A percentile compares a stretch with the other conserved stretches of the same genome.
Conservation (phyloP, 2,888 invertebrate species). For the Thysanoteuthis rhombus region DNA sequence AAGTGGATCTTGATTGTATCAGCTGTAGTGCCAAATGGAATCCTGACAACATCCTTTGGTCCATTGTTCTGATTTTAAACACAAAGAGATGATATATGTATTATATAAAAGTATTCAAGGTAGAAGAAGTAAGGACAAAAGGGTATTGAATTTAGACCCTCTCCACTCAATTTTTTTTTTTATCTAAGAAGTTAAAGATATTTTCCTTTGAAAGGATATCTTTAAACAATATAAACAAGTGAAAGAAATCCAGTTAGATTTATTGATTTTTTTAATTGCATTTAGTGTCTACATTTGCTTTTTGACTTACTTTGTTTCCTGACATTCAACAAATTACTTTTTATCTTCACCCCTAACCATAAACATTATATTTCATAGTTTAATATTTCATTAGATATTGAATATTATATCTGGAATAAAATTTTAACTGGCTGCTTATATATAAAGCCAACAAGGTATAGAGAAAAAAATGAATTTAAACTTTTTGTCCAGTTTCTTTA, state of each 20-base stretch:
- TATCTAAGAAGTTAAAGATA: too few species aligned
- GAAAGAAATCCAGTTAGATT: background rate
- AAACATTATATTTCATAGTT: too few species aligned
- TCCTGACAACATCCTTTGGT: background rate
- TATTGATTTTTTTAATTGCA: background rate
- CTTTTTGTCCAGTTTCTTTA: too few species aligned
- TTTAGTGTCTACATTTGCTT: background rate
- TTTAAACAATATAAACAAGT: background rate
- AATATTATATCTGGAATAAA: too few species aligned
- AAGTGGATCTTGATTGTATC: background rate
- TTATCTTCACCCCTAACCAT: too few species aligned
- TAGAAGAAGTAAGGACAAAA: background rate
- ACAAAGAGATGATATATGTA: background rate
- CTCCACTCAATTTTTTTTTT: background rate
- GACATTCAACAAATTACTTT: too few species aligned
- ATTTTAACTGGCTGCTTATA: too few species aligned
- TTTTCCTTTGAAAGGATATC: background rate
- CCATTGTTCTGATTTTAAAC: background rate
- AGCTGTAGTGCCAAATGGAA: conserved; percentile 17
- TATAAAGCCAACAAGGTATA: too few species aligned
- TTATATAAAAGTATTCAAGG: background rate
- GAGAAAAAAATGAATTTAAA: too few species aligned
- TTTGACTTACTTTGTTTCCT: too few species aligned
- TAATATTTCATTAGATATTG: too few species aligned
- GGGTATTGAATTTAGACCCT: background rate